Conservation (phyloP, 2,113 vertebrate species). For the Chamaetylas fuelleborni region DNA sequence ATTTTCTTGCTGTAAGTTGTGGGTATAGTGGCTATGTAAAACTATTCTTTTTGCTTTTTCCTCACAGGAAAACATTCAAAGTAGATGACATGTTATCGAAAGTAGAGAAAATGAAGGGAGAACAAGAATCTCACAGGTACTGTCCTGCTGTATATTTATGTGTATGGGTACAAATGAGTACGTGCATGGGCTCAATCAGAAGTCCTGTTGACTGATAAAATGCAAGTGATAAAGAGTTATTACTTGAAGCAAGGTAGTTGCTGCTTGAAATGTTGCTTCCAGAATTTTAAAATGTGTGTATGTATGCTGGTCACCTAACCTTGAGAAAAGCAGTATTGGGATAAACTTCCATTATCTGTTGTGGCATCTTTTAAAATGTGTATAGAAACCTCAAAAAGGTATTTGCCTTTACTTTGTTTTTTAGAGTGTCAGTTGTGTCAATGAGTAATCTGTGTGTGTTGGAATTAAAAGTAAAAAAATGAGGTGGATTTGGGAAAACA, state of each 20-base stretch:
- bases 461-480: neutral
- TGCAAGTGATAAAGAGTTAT: neutral
- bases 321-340: neutral
- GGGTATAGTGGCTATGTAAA: neutral
- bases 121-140: conserved; percentile 97
- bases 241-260: neutral
- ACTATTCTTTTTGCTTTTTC: neutral
- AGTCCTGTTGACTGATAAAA: neutral
- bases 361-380: neutral
- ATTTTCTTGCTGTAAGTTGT: neutral
- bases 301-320: neutral
- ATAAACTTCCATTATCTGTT: neutral
- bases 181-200: neutral
- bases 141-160: neutral
- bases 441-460: neutral
- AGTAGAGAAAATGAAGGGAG: conserved; percentile 95
- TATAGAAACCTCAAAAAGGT: neutral
- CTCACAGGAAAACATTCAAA: conserved; percentile 91
- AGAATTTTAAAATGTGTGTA: neutral
- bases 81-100: conserved; percentile 94
- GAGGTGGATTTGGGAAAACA: neutral
- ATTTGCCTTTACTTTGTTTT: neutral
- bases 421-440: neutral
- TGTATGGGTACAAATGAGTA: neutral
- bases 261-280: neutral